A percentile compares a stretch with the other conserved stretches of the same genome.
Conservation (phyloP, 2,797 vertebrate species). For the Eulemur albifrons region DNA sequence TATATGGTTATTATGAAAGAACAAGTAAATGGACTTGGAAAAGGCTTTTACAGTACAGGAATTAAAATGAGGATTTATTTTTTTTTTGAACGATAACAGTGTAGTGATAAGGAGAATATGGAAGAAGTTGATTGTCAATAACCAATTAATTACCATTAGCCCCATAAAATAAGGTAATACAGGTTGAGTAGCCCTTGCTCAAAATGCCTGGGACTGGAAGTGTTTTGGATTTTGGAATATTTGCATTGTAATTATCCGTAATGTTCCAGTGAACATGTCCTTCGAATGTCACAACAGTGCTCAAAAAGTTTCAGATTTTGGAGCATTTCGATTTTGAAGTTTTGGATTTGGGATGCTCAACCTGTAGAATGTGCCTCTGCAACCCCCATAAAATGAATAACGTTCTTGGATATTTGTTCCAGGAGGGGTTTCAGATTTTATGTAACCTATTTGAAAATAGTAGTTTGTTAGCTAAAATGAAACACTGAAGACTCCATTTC, state of each 20-base stretch:
- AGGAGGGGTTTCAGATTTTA: background rate
- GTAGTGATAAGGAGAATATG: background rate
- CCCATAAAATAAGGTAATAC: background rate
- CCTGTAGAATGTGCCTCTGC: background rate
- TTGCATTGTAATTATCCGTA: background rate
- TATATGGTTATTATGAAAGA: background rate
- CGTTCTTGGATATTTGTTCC: background rate
- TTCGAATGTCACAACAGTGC: background rate
- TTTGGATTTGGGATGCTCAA: background rate
- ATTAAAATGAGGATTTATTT: constrained; percentile 2
- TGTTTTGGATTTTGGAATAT: background rate
- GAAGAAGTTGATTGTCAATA: background rate
- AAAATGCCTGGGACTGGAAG: background rate
- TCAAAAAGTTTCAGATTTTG: background rate
- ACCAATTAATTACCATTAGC: background rate
- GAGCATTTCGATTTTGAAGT: background rate
- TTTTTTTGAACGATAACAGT: background rate
- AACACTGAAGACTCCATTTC: background rate
- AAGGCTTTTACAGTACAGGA: background rate
- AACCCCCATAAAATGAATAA: background rate
- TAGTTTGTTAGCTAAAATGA: constrained; percentile 17
- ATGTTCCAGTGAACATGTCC: background rate
- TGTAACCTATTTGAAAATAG: background rate
- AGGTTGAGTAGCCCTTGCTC: background rate
- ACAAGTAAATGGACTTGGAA: background rate